phyloP scores from a whole-genome alignment of 2,797 vertebrate genomes.

The Anableps anableps region DNA sequence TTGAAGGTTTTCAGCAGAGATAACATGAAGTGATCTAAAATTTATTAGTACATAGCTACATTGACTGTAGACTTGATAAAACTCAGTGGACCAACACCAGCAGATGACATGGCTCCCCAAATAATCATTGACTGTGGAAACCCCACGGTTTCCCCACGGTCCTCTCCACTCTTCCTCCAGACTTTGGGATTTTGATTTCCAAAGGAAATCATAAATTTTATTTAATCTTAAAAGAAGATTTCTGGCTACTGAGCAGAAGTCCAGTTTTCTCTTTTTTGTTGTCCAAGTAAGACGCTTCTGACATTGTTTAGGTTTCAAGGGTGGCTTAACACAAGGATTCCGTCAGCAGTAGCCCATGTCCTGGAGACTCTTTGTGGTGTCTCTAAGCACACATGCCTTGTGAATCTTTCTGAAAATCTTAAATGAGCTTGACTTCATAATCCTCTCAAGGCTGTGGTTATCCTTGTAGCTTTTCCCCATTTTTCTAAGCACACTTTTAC shows the following conservation, averaged over 20 bases:
- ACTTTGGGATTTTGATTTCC: not conserved
- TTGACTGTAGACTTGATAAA: no score
- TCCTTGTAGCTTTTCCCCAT: not conserved
- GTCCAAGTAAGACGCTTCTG: not conserved
- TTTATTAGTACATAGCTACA: no score
- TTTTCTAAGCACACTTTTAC: not conserved
- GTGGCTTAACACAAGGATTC: not conserved
- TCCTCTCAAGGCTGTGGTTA: not conserved
- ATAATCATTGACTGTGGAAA: not conserved
- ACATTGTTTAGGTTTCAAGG: not conserved
- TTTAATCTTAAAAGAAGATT: not conserved
- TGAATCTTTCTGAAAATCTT: not conserved
- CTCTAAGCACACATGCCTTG: not conserved
- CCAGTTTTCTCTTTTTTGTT: not conserved
- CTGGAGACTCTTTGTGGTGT: not conserved
- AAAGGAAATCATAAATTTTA: not conserved
- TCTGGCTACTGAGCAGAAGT: not conserved
- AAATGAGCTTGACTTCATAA: not conserved
- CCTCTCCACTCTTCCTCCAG: not conserved
- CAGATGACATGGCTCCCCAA: no score
- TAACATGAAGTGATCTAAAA: no score
- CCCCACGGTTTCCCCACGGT: not conserved
- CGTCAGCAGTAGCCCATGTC: not conserved
- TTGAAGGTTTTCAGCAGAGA: no score
- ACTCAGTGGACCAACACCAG: no score